phyloP scores from a whole-genome alignment of 2,797 vertebrate genomes.

The Knipowitschia caucasica region DNA sequence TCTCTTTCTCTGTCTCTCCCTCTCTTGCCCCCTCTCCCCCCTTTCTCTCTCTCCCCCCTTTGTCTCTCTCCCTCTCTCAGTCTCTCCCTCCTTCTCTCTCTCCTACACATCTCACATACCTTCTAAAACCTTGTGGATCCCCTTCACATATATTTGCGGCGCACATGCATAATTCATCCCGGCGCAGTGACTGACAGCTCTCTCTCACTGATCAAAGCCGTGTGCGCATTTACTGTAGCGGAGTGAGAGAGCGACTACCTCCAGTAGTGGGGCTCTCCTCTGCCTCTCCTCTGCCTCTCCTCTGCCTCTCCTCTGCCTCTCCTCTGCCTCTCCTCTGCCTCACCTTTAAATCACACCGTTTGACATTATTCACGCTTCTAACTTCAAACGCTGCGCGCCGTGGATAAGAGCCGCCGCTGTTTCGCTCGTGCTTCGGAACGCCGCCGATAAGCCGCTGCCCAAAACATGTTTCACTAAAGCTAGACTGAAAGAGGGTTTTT shows the following conservation, averaged over 20 bases:
- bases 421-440: not conserved
- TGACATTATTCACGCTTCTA: not conserved
- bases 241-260: slow-evolving; percentile 6
- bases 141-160: slow-evolving; percentile 15
- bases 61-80: no score
- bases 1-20: no score
- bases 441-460: not conserved
- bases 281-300: slow-evolving; percentile 1
- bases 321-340: no score
- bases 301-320: slow-evolving; percentile 6
- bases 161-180: slow-evolving; percentile 42
- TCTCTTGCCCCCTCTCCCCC: no score
- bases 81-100: not conserved
- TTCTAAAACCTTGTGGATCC: not conserved
- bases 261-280: slow-evolving; percentile 1
- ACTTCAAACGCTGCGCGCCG: slow-evolving; percentile 4
- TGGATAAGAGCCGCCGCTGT: not conserved
- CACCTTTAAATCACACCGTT: not conserved
- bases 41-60: no score
- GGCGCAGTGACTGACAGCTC: slow-evolving; percentile 42
- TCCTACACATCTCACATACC: not conserved
- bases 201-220: slow-evolving; percentile 44
- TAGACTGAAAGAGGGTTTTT: not conserved
- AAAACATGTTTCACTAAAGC: slow-evolving; percentile 2
- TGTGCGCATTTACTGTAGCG: slow-evolving; percentile 12